Evolutionary conservation across 2,797 vertebrate species (phyloP).

Genomic region (Craterocephalus amniculus): DNA sequence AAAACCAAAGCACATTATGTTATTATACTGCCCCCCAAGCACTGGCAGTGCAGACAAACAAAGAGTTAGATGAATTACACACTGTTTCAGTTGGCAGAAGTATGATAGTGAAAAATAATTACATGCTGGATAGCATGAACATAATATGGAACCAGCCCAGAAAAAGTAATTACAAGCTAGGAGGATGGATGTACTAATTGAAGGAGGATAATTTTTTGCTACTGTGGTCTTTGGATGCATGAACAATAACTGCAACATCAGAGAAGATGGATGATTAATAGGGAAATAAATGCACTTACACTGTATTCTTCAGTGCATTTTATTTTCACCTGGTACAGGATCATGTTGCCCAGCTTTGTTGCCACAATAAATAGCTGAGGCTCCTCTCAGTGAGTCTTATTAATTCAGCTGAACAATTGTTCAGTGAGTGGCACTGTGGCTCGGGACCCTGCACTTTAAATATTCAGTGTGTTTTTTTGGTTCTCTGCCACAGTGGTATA

Average conservation of each 20-base stretch:
- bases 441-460: slow-evolving; percentile 7
- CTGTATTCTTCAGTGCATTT: slow-evolving; percentile 2
- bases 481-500: slow-evolving; percentile 5
- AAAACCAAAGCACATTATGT: slow-evolving; percentile 12
- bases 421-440: slow-evolving; percentile 1
- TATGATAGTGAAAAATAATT: slow-evolving; percentile 61
- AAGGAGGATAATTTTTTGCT: slow-evolving; percentile 60
- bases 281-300: neutral
- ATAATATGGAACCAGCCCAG: slow-evolving; percentile 64
- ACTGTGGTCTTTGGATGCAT: slow-evolving; percentile 44
- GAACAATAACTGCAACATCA: slow-evolving; percentile 44
- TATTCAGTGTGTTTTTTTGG: slow-evolving; percentile 15
- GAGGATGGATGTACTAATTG: slow-evolving; percentile 56
- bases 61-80: slow-evolving; percentile 34
- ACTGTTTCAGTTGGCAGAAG: slow-evolving; percentile 44
- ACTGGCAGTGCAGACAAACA: slow-evolving; percentile 9
- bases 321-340: neutral
- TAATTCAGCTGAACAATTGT: slow-evolving; percentile 32
- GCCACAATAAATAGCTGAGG: neutral
- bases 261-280: slow-evolving; percentile 19
- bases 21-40: slow-evolving; percentile 37
- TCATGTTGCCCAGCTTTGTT: slow-evolving; percentile 8
- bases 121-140: slow-evolving; percentile 51
- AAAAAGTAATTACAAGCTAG: slow-evolving; percentile 65
- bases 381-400: slow-evolving; percentile 21